Conservation (phyloP, 2,888 invertebrate species). For the Scrobipalpa costella region DNA sequence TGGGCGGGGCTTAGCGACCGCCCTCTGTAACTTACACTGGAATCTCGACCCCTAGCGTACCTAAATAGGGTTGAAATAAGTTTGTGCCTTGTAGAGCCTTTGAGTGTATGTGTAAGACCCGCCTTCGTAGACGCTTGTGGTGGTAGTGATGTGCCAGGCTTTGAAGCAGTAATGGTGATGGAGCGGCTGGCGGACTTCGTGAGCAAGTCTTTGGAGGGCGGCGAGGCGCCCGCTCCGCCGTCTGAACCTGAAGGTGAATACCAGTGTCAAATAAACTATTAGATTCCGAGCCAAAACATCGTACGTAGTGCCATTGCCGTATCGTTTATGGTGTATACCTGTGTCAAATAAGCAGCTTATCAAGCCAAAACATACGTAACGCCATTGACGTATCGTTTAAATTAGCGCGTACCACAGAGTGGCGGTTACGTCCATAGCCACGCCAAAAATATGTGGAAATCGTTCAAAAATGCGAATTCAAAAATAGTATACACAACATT, state of each 20-base stretch:
- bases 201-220: slow-evolving; percentile 90
- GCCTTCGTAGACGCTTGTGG: slow-evolving; percentile 62
- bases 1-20: slow-evolving; percentile 65
- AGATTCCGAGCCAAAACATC: no score
- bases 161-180: slow-evolving; percentile 84
- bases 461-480: no score
- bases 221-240: slow-evolving; percentile 74
- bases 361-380: no score
- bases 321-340: no score
- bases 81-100: slow-evolving; percentile 25
- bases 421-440: no score
- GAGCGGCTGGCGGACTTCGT: slow-evolving; percentile 96
- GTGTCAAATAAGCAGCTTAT: no score
- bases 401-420: no score
- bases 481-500: no score
- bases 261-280: no score
- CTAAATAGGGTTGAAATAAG: not conserved
- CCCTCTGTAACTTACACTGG: slow-evolving; percentile 43
- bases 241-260: slow-evolving; percentile 74
- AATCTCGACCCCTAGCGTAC: slow-evolving; percentile 34
- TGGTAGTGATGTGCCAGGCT: slow-evolving; percentile 67
- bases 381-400: no score
- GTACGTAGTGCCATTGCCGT: no score
- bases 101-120: slow-evolving; percentile 61
- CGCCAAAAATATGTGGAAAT: no score